phyloP scores from a whole-genome alignment of 1,140 invertebrate genomes.

The Pogonomyrmex barbatus region DNA sequence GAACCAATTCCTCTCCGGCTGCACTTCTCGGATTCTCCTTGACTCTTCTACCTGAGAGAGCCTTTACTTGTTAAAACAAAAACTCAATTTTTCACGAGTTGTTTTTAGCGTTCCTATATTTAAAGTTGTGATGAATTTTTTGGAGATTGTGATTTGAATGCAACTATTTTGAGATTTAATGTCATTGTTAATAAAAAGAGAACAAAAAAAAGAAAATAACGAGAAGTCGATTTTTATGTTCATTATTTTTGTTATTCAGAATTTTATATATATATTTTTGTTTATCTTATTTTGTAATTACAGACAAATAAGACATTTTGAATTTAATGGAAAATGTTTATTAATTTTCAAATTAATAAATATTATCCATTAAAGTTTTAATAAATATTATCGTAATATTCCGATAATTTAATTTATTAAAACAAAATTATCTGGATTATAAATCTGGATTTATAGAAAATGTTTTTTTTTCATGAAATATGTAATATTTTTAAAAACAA shows the following conservation, averaged over 20 bases:
- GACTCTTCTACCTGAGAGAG: background rate
- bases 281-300: background rate
- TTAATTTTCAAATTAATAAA: conserved; percentile 1
- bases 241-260: background rate
- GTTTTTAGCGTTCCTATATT: background rate
- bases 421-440: background rate
- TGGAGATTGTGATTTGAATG: background rate
- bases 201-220: background rate
- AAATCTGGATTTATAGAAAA: conserved; percentile 3
- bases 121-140: background rate
- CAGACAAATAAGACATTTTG: background rate
- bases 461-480: background rate
- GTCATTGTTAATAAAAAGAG: background rate
- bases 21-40: conserved; percentile 66
- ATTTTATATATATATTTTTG: background rate
- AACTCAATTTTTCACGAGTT: conserved; percentile 20
- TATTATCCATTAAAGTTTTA: no score
- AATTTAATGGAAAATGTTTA: background rate
- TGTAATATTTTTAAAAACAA: background rate
- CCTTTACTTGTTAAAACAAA: conserved; percentile 28
- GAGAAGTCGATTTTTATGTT: background rate
- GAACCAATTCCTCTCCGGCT: conserved; percentile 76
- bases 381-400: background rate
- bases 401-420: background rate
- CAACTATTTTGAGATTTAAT: background rate